Base-by-base conservation (phyloP, 2,888 invertebrate genomes). In the Willowsia nigromaculata region DNA sequence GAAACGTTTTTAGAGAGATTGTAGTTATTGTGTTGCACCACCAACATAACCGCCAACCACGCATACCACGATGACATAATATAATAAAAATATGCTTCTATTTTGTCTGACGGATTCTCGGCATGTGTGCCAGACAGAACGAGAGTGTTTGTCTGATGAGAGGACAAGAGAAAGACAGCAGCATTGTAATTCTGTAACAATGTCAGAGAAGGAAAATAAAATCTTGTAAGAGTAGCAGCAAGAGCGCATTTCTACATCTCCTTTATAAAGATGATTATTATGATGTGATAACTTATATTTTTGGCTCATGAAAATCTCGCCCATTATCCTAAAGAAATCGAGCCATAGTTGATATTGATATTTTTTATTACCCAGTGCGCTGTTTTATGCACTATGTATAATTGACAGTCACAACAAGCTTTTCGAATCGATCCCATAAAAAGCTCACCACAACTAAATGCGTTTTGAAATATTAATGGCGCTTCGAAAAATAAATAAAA, bases 31-130 rank as follows among this genome's bases (percentile, higher is more conserved):
- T 56, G 40, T 22, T 65, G 6, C 25, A 62, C 43, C 15, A 40
- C 40, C 18, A 33, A 15, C 27, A 53, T 18, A n/a, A 18, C 82
- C 37, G 47, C 65, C 82, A 65, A 81, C 81, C 81, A 78, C 78
- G 78, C 78, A 78, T 78, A 78, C 56, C 78, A 56, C 30, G 7
- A n/a, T 78, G 78, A 78, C 78, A 78, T 78, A 56, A 76, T 76
- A 27, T 53, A 71, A 25, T 62, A 71, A 74, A 25, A 68, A 43
- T 74, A 74, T 25, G 40, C n/a, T 30, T 76, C 27, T 50, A 9
- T 15, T n/a, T 76, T 47, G 33, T 76, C 76, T 78, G 78, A 56
- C 37, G 56, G 37, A 56, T 30, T 62, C 65, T 15, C 82, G 7
- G 65, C 82, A 82, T 82, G 82, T 62, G 82, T 82, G 82, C 82